These are phyloP conservation scores for Caenorhabditis auriculariae DNA, from an alignment of 2,888 invertebrate genomes.

Conservation along the genomic window DNA sequence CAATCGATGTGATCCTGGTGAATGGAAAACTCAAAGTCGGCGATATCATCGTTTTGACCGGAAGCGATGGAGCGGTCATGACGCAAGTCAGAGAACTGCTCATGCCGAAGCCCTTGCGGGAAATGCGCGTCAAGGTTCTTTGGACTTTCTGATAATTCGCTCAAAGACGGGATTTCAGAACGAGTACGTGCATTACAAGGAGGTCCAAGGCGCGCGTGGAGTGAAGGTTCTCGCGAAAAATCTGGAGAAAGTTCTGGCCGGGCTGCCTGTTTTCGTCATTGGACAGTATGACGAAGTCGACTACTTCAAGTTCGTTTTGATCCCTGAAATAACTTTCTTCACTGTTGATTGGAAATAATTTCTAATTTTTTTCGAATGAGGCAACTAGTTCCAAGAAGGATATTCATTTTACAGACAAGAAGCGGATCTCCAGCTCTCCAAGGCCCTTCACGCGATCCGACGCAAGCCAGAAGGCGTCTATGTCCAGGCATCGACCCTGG, in stretches of 20 bases:
- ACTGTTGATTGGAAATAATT: too few relatives aligned
- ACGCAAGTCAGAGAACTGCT: slow-evolving; percentile 93
- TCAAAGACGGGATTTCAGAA: slow-evolving; percentile 61
- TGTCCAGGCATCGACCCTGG: slow-evolving; percentile 99
- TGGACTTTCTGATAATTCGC: neutral
- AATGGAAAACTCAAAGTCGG: slow-evolving; percentile 90
- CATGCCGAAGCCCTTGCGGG: slow-evolving; percentile 97
- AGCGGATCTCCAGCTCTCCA: slow-evolving; percentile 82
- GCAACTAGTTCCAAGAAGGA: neutral
- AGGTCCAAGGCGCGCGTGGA: slow-evolving; percentile 92
- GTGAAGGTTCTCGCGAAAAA: slow-evolving; percentile 98
- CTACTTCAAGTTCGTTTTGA: slow-evolving; percentile 73
- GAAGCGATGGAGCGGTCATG: slow-evolving; percentile 95
- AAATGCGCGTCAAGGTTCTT: slow-evolving; percentile 85
- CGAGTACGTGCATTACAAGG: slow-evolving; percentile 86
- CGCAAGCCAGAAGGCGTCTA: slow-evolving; percentile 88
- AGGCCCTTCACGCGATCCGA: slow-evolving; percentile 88
- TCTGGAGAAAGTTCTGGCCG: slow-evolving; percentile 81
- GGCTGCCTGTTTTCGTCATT: slow-evolving; percentile 87
- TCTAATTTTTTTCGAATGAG: slow-evolving; percentile 5
- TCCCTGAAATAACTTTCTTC: neutral
- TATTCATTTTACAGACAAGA: slow-evolving; percentile 72
- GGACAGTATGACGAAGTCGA: slow-evolving; percentile 92
- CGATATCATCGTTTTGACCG: slow-evolving; percentile 90
- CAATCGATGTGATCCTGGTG: slow-evolving; percentile 95